Conservation (phyloP, 2,113 vertebrate genomes). For the Pycnonotus jocosus region DNA sequence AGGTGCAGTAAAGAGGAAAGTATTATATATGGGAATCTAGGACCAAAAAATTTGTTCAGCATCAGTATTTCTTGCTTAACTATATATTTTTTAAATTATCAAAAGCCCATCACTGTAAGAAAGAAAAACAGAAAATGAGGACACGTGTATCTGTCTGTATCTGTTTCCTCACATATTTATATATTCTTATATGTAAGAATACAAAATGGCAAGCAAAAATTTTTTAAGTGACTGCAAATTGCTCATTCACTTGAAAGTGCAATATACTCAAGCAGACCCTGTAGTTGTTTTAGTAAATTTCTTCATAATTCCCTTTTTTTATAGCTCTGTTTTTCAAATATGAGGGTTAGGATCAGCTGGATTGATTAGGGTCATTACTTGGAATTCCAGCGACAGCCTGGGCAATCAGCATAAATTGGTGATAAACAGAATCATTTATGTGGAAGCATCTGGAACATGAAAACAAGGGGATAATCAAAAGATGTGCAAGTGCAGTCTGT, state of each 20-base stretch:
- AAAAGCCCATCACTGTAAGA: not conserved
- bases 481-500: not conserved
- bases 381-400: not conserved
- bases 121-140: not conserved
- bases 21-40: not conserved
- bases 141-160: not conserved
- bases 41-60: not conserved
- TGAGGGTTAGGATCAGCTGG: not conserved
- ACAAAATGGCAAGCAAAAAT: not conserved
- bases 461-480: not conserved
- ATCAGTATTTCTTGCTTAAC: not conserved
- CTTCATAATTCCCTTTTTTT: not conserved
- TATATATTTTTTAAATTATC: not conserved
- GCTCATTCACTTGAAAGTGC: not conserved
- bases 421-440: conserved; percentile 21
- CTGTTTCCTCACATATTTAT: not conserved
- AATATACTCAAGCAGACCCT: not conserved
- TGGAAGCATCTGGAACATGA: conserved; percentile 9
- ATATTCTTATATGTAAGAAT: not conserved
- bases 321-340: not conserved
- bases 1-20: not conserved
- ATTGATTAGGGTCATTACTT: conserved; percentile 24
- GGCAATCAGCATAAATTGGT: conserved; percentile 30
- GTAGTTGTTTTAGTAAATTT: not conserved
- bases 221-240: not conserved